These are phyloP conservation scores for Vireo griseus DNA, from an alignment of 2,797 vertebrate genomes.

Conservation along the genomic window DNA sequence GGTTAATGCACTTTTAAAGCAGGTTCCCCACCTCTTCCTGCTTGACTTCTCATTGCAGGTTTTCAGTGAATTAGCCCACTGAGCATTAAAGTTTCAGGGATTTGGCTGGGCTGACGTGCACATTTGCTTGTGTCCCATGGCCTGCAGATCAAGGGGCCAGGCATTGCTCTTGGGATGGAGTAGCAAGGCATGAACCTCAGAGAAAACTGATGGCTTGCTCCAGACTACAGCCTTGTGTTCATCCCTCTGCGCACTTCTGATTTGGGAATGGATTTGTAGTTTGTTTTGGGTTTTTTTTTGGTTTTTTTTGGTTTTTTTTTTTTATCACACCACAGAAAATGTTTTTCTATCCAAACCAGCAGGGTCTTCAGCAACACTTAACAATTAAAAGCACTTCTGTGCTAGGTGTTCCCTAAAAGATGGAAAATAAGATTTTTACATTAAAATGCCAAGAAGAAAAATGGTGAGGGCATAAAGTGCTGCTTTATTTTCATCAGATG, in stretches of 20 bases:
- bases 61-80: not conserved
- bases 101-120: not conserved
- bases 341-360: not conserved
- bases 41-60: not conserved
- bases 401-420: slow-evolving; percentile 12
- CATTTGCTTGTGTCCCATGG: not conserved
- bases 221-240: not conserved
- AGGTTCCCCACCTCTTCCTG: not conserved
- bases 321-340: not conserved
- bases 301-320: not conserved
- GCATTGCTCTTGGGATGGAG: not conserved
- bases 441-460: slow-evolving; percentile 42
- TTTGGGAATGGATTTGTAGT: not conserved
- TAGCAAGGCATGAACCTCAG: not conserved
- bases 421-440: slow-evolving; percentile 29
- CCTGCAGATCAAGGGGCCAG: not conserved
- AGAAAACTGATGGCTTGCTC: not conserved
- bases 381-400: slow-evolving; percentile 16
- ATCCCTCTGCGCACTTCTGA: not conserved
- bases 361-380: not conserved
- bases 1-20: not conserved
- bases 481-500: slow-evolving; percentile 25
- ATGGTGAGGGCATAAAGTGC: not conserved
- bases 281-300: not conserved
- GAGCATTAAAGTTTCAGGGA: not conserved